Evolutionary conservation across 64 coral and sea anemone genomes (phyloP), one percentile per base, ranked within the genome.

Genomic region (Montipora capricornis): DNA sequence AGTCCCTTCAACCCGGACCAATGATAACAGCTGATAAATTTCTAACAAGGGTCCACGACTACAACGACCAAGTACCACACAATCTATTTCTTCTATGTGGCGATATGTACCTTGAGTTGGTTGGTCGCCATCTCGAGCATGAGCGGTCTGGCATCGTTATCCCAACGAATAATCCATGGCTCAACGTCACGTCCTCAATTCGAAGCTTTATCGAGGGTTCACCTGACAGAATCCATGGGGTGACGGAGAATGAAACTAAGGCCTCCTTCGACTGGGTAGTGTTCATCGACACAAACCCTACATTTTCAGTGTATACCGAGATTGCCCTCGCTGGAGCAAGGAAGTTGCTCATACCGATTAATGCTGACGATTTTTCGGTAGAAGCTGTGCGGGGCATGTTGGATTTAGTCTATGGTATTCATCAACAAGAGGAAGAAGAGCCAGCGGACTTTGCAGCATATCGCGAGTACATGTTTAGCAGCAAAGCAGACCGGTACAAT

Each of bases 361-460:
- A 84, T 47, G 81, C 81, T n/a, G 81, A 84, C 68, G 81, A 84
- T 68, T 84, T 84, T 47, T 84, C 60, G 22, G 44, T 47, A 19
- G 13, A 61, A n/a, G 81, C 81, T 37, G 81, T 84, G 1, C 60
- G 81, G 19, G 15, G 59, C 5, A 84, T 84, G 81, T 68, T 84
- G 26, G 81, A 84, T 84, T 84, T 84, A 17, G 81, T 84, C 8
- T 84, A 84, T 84, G 81, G 59, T 24, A 84, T 84, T 68, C 3
- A 2, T 84, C 24, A 62, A 19, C 44, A 47, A 20, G 5, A 3
- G 0, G 81, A 67, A 47, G 61, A 64, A 15, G 59, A 66, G 6
- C 29, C 81, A 8, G 81, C 5, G 7, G 59, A 84, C 12, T 84
- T 84, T 8, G 0, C 0, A 68, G 60, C 59, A 6, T 84, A 84